phyloP scores from a whole-genome alignment of 2,113 vertebrate species.

The Geothlypis trichas region DNA sequence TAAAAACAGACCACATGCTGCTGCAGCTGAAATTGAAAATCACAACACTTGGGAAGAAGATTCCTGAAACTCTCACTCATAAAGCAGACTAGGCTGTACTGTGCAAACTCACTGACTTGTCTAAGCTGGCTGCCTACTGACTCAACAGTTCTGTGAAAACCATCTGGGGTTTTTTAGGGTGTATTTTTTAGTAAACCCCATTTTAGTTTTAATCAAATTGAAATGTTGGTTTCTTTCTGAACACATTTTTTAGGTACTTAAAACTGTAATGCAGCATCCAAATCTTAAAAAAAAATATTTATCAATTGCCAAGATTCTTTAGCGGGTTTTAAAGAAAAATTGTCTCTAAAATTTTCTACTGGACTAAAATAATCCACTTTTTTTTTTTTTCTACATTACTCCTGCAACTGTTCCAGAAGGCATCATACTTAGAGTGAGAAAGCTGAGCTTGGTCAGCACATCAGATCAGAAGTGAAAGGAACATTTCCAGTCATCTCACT shows the following conservation, averaged over 20 bases:
- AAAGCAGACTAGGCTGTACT: neutral
- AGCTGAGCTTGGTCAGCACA: neutral
- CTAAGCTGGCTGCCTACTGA: neutral
- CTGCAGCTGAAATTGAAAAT: neutral
- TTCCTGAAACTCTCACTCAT: neutral
- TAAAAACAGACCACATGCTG: conserved; percentile 31
- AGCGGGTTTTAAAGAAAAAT: neutral
- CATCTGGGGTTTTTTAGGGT: neutral
- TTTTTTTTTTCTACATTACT: neutral
- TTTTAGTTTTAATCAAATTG: neutral
- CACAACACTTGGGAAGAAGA: neutral
- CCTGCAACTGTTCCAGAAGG: neutral
- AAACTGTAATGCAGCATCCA: neutral
- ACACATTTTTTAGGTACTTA: neutral
- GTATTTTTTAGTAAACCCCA: neutral
- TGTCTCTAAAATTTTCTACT: neutral
- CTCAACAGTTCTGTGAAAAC: neutral
- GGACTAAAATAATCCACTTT: neutral
- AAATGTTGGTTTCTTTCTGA: neutral
- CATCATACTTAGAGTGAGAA: neutral
- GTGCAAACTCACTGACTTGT: neutral
- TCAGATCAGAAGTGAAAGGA: neutral
- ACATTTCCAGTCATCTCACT: neutral
- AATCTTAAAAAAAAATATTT: neutral
- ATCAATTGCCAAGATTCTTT: neutral